These are phyloP conservation scores for Lophius americanus DNA, from an alignment of 2,797 vertebrate species.

Conservation along the genomic window DNA sequence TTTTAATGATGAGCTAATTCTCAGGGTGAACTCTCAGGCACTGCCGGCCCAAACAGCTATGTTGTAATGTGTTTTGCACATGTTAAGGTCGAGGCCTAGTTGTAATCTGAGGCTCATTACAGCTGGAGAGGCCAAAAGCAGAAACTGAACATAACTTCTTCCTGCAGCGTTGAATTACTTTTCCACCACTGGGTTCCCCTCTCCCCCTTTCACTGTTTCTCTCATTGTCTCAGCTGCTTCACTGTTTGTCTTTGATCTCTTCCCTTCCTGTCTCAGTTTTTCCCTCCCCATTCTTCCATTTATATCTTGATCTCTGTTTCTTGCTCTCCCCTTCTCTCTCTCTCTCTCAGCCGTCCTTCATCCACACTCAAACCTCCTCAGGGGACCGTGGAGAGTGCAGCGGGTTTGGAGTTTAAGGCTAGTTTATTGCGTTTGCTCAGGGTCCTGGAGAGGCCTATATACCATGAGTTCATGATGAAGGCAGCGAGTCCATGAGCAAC, in stretches of 20 bases:
- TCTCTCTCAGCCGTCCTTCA: constrained; percentile 35
- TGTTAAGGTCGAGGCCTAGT: constrained; percentile 80
- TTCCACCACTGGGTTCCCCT: constrained; percentile 74
- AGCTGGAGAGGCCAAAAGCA: constrained; percentile 77
- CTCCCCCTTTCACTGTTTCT: constrained; percentile 64
- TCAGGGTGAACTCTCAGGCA: constrained; percentile 74
- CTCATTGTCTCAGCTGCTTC: constrained; percentile 73
- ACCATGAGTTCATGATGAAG: constrained; percentile 76
- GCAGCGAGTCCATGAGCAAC: constrained; percentile 67
- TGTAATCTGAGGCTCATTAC: constrained; percentile 85
- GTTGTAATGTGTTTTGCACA: constrained; percentile 80
- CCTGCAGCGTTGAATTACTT: constrained; percentile 81
- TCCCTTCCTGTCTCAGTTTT: constrained; percentile 68
- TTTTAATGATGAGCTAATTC: constrained; percentile 86
- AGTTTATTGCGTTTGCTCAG: constrained; percentile 81
- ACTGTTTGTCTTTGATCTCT: constrained; percentile 78
- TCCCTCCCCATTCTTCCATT: constrained; percentile 49
- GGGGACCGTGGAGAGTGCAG: constrained; percentile 52
- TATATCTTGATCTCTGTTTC: constrained; percentile 67
- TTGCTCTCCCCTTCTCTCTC: constrained; percentile 35
- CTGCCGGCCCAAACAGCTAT: constrained; percentile 64
- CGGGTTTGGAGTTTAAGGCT: constrained; percentile 69
- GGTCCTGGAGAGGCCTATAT: constrained; percentile 72
- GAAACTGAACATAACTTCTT: constrained; percentile 81
- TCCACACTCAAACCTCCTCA: constrained; percentile 51